phyloP scores from a whole-genome alignment of 2,888 invertebrate genomes.

The Stegophylla sp. region DNA sequence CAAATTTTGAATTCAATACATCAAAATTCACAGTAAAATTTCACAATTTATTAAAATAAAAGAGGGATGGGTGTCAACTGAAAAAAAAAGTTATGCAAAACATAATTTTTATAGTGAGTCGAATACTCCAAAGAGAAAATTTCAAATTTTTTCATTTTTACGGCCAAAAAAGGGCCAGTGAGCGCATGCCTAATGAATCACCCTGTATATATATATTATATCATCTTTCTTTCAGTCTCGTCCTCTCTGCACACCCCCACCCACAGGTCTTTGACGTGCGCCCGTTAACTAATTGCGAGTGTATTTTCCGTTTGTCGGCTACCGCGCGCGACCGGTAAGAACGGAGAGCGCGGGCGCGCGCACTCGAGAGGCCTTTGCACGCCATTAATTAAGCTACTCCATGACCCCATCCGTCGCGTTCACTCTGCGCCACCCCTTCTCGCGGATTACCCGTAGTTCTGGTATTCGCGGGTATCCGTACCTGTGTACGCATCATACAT shows the following conservation, averaged over 20 bases:
- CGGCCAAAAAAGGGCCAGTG: too few species aligned
- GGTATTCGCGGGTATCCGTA: neutral
- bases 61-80: too few species aligned
- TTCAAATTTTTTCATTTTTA: too few species aligned
- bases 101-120: too few species aligned
- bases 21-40: too few species aligned
- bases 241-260: too few species aligned
- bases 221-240: neutral
- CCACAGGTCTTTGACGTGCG: neutral
- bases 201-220: too few species aligned
- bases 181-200: too few species aligned
- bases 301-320: slow-evolving; percentile 49
- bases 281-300: slow-evolving; percentile 46
- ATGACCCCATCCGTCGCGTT: neutral
- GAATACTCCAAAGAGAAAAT: too few species aligned
- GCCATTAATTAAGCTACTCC: slow-evolving; percentile 49
- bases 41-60: too few species aligned
- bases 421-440: neutral
- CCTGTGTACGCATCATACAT: neutral
- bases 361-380: slow-evolving; percentile 19
- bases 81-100: too few species aligned
- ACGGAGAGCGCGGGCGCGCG: neutral
- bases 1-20: too few species aligned
- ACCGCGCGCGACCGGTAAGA: slow-evolving; percentile 36
- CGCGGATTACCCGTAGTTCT: neutral